Evolutionary conservation across 2,797 vertebrate genomes (phyloP).

Genomic region (Diplodus puntazzo): DNA sequence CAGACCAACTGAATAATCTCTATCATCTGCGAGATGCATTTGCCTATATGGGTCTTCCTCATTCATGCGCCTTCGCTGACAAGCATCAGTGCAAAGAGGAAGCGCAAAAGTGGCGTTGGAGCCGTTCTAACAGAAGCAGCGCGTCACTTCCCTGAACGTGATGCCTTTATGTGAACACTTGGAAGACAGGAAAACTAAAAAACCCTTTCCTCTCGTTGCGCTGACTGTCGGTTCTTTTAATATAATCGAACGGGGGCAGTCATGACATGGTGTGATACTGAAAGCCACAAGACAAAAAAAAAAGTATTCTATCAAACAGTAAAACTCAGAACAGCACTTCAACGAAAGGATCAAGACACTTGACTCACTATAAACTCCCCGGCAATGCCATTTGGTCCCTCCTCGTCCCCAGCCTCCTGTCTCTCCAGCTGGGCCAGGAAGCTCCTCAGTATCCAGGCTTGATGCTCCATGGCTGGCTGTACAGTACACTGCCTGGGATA

Average conservation of each 20-base stretch:
- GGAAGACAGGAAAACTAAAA: neutral
- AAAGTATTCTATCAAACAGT: neutral
- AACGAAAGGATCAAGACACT: constrained; percentile 5
- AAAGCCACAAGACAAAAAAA: constrained; percentile 1
- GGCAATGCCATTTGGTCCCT: constrained; percentile 74
- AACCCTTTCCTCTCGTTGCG: neutral
- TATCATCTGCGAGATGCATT: constrained; percentile 1
- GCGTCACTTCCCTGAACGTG: constrained; percentile 37
- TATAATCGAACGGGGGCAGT: neutral
- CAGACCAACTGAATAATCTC: neutral
- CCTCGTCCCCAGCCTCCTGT: constrained; percentile 84
- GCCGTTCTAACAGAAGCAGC: neutral
- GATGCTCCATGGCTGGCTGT: constrained; percentile 87
- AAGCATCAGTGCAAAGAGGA: constrained; percentile 71
- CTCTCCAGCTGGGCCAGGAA: constrained; percentile 84
- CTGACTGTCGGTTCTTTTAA: neutral
- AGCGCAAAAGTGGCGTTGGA: constrained; percentile 45
- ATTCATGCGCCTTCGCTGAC: constrained; percentile 28
- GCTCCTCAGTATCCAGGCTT: constrained; percentile 86
- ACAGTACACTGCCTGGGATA: constrained; percentile 45
- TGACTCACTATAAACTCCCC: constrained; percentile 85
- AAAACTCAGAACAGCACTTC: neutral
- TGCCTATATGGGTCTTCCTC: constrained; percentile 41
- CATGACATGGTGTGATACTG: neutral
- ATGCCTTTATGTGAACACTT: constrained; percentile 1